A percentile compares a stretch with the other conserved stretches of the same genome.
These are phyloP conservation scores for Fulmarus glacialis DNA, from an alignment of 2,113 vertebrate genomes.

Conservation along the genomic window DNA sequence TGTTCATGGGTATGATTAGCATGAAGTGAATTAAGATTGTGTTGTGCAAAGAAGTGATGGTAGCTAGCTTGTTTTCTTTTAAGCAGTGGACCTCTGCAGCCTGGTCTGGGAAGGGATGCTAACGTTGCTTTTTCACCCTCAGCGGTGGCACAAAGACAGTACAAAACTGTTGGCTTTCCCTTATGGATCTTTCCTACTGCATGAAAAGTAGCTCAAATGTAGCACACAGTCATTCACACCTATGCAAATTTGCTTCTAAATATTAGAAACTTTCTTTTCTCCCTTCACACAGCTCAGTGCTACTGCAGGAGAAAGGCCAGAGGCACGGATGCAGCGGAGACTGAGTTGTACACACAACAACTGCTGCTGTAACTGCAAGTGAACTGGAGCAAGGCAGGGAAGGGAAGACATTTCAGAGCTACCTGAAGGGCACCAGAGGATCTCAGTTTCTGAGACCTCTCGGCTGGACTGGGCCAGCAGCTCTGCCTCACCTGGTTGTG, in stretches of 20 bases:
- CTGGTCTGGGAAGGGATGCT: background rate
- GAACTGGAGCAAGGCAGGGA: background rate
- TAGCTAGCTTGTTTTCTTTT: background rate
- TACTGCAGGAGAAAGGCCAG: background rate
- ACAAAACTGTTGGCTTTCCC: background rate
- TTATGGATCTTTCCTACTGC: background rate
- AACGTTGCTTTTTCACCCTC: background rate
- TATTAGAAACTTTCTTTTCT: background rate
- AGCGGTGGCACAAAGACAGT: background rate
- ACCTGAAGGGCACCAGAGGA: background rate
- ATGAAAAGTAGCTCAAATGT: background rate
- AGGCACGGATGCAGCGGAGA: background rate
- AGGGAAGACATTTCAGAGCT: background rate
- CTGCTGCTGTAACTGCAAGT: background rate
- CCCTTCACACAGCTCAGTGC: background rate
- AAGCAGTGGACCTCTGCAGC: background rate
- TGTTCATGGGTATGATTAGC: background rate
- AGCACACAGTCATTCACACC: background rate
- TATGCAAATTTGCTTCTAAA: background rate
- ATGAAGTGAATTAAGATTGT: background rate
- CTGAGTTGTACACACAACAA: background rate
- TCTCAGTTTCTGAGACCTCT: background rate
- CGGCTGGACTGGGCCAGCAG: background rate
- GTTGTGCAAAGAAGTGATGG: background rate
- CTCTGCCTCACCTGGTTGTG: rapidly evolving